Evolutionary conservation across 2,113 vertebrate genomes (phyloP).

Genomic region (Hydrochoerus hydrochaeris): DNA sequence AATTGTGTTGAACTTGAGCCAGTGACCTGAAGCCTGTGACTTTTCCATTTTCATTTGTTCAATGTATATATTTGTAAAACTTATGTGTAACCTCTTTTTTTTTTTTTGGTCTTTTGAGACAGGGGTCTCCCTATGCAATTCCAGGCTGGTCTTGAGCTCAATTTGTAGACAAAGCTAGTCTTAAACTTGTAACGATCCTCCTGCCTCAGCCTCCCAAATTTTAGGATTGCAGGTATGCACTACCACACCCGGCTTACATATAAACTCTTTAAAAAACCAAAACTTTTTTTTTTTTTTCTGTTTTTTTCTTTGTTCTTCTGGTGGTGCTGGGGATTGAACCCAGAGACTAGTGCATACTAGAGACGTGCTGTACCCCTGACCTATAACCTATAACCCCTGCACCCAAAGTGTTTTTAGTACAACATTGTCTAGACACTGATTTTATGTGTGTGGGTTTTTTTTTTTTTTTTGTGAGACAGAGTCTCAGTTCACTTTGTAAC

Average conservation of each 20-base stretch:
- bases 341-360: neutral
- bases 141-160: too few relatives aligned
- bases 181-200: too few relatives aligned
- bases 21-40: neutral
- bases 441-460: neutral
- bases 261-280: neutral
- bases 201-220: too few relatives aligned
- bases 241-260: neutral
- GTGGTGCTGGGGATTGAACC: neutral
- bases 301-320: neutral
- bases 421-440: neutral
- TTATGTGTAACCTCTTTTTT: neutral
- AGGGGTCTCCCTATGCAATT: too few relatives aligned
- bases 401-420: neutral
- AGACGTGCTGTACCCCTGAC: neutral
- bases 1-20: constrained; percentile 8
- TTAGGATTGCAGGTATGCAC: too few relatives aligned
- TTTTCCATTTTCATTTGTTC: neutral
- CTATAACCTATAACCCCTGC: neutral
- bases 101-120: too few relatives aligned
- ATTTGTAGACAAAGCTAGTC: too few relatives aligned
- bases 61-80: too few relatives aligned
- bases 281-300: neutral
- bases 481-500: neutral
- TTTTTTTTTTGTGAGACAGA: neutral